These are phyloP conservation scores for Ophthalmolycus amberensis DNA, from an alignment of 2,113 vertebrate genomes.

Conservation along the genomic window DNA sequence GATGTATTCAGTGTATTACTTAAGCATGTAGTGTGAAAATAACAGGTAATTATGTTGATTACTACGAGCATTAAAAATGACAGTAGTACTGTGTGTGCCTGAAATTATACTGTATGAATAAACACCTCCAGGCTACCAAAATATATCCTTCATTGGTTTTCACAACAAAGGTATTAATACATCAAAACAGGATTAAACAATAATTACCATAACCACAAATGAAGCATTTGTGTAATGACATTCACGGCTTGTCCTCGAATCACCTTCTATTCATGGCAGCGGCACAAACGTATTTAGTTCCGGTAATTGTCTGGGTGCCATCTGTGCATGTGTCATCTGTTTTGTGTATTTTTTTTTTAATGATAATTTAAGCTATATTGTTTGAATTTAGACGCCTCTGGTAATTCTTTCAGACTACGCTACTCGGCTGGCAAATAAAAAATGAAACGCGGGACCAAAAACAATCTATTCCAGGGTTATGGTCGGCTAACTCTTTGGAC, in stretches of 20 bases:
- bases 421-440: neutral
- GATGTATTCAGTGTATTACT: neutral
- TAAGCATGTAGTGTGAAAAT: slow-evolving; percentile 12
- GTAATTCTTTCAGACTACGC: neutral
- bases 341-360: neutral
- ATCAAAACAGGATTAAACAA: slow-evolving; percentile 26
- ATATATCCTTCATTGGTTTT: slow-evolving; percentile 4
- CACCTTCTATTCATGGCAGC: slow-evolving; percentile 1
- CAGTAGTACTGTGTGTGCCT: neutral
- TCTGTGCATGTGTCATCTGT: neutral
- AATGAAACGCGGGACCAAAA: neutral
- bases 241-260: neutral
- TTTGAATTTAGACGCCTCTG: neutral
- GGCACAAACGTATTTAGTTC: slow-evolving; percentile 7
- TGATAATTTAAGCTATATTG: neutral
- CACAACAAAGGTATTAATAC: slow-evolving; percentile 31
- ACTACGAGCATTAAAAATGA: neutral
- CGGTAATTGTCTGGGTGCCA: slow-evolving; percentile 3
- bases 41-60: slow-evolving; percentile 15
- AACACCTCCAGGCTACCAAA: slow-evolving; percentile 12
- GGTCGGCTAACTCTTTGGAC: neutral
- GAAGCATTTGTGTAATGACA: slow-evolving; percentile 11
- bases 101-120: neutral
- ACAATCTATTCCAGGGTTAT: neutral
- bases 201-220: slow-evolving; percentile 38